A percentile compares a stretch with the other conserved stretches of the same genome.
Conservation (phyloP, 1,140 invertebrate species). For the Dryas iulia region DNA sequence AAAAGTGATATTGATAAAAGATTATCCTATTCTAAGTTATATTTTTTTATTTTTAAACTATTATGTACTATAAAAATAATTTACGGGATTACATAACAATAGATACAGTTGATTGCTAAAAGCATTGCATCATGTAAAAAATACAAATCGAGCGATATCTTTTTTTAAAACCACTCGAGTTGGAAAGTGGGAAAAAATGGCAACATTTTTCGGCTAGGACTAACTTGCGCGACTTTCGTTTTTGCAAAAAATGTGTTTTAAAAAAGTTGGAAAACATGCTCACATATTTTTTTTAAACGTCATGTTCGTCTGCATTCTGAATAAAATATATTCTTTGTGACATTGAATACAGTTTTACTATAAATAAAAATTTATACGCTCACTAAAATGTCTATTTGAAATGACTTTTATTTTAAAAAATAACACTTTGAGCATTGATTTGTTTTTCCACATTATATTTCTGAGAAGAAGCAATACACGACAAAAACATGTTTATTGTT, state of each 20-base stretch:
- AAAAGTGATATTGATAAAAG: too few relatives aligned
- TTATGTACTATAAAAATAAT: neutral
- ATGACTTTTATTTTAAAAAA: too few relatives aligned
- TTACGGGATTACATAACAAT: neutral
- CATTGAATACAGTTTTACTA: neutral
- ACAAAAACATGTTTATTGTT: neutral
- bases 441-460: neutral
- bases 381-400: neutral
- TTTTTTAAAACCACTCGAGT: neutral
- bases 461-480: neutral
- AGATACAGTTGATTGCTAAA: neutral
- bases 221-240: neutral
- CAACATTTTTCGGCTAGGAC: conserved; percentile 1
- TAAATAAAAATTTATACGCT: neutral
- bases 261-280: too few relatives aligned
- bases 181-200: neutral
- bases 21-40: too few relatives aligned
- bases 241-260: neutral
- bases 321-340: neutral
- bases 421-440: too few relatives aligned
- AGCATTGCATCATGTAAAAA: neutral
- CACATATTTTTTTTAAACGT: neutral
- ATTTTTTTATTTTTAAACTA: neutral
- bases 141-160: neutral
- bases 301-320: neutral